Conservation (phyloP, 2,113 vertebrate species). For the Xiphorhynchus elegans region DNA sequence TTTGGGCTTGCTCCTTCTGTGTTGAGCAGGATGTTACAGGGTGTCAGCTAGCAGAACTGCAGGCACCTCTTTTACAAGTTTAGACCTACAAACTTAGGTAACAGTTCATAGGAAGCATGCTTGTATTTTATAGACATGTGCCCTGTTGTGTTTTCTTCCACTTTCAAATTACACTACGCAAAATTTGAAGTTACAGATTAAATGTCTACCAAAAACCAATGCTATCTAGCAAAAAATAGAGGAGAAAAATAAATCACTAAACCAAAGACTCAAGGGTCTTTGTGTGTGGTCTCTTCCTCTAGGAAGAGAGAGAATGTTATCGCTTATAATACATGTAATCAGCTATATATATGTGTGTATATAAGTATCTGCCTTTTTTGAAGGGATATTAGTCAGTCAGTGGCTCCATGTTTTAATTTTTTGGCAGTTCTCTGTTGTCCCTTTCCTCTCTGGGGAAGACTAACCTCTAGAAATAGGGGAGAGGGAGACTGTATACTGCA, state of each 20-base stretch:
- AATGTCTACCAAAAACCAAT: background rate
- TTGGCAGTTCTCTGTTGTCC: background rate
- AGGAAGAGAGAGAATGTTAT: background rate
- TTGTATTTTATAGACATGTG: background rate
- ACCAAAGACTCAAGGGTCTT: background rate
- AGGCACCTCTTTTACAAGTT: background rate
- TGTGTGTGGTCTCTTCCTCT: background rate
- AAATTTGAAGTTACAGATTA: background rate
- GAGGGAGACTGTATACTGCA: background rate
- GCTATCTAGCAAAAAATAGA: fast-evolving
- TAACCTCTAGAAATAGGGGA: background rate
- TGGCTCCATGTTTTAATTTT: background rate
- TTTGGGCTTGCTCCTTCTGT: background rate
- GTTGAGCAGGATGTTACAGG: background rate
- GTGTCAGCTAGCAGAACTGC: background rate
- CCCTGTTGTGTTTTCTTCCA: background rate
- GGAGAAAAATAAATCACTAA: background rate
- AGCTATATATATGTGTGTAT: fast-evolving
- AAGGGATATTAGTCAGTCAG: background rate
- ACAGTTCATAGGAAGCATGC: background rate
- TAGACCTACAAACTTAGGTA: background rate
- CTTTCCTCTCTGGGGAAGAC: background rate
- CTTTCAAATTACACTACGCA: background rate
- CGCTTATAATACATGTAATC: background rate
- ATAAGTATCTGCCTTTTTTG: background rate